These are phyloP conservation scores for Pelodytes ibericus DNA, from an alignment of 2,797 vertebrate species.

Conservation along the genomic window DNA sequence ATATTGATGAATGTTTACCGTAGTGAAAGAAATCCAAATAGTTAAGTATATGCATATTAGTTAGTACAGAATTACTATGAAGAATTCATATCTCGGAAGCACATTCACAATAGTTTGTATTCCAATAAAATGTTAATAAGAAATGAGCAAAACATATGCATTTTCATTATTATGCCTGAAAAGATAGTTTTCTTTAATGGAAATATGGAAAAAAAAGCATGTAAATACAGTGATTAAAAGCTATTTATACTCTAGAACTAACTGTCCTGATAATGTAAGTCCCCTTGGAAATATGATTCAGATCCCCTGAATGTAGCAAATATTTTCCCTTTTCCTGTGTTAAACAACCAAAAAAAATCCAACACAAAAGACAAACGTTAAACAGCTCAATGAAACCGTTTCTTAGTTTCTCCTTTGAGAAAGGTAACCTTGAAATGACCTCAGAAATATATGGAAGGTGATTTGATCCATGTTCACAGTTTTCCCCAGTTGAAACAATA, in stretches of 20 bases:
- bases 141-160: not conserved
- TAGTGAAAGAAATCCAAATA: not conserved
- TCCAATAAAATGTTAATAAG: not conserved
- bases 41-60: no score
- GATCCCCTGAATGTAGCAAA: constrained; percentile 70
- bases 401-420: constrained; percentile 61
- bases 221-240: constrained; percentile 59
- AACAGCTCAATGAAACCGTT: constrained; percentile 71
- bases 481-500: constrained; percentile 59
- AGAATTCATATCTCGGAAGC: no score
- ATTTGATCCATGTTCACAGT: constrained; percentile 61
- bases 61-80: no score
- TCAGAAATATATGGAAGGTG: constrained; percentile 59
- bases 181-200: constrained; percentile 21
- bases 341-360: constrained; percentile 72
- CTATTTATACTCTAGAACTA: constrained; percentile 76
- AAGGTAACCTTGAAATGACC: constrained; percentile 60
- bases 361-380: constrained; percentile 62
- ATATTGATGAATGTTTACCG: not conserved
- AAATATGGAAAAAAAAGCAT: not conserved
- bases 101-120: not conserved
- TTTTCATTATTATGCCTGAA: constrained; percentile 1
- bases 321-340: constrained; percentile 79
- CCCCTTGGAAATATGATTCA: constrained; percentile 81
- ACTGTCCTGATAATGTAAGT: constrained; percentile 73